Evolutionary conservation across 2,113 vertebrate species (phyloP).

Genomic region (Callipepla californica): DNA sequence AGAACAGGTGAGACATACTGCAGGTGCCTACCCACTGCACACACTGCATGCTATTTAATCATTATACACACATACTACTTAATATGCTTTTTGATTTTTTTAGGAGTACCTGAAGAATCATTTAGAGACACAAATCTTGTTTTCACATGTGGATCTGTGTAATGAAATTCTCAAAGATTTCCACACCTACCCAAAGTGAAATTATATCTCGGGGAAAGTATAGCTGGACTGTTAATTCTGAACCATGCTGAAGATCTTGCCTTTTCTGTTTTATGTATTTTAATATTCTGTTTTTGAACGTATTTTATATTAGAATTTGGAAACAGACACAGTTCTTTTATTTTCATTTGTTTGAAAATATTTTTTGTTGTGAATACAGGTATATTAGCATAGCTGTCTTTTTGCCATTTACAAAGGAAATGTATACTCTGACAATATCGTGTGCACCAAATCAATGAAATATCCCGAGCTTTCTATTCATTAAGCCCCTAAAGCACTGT

Average conservation of each 20-base stretch:
- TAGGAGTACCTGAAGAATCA: constrained; percentile 31
- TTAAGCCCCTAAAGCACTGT: constrained; percentile 79
- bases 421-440: constrained; percentile 71
- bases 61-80: too few relatives aligned
- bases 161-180: constrained; percentile 63
- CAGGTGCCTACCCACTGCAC: not conserved
- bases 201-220: constrained; percentile 71
- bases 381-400: constrained; percentile 70
- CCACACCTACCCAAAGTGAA: constrained; percentile 60
- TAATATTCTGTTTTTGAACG: constrained; percentile 26
- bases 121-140: constrained; percentile 43
- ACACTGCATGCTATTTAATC: not conserved
- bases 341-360: constrained; percentile 31
- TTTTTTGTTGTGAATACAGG: constrained; percentile 62
- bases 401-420: constrained; percentile 78
- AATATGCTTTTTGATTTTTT: not conserved
- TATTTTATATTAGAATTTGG: constrained; percentile 75
- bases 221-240: constrained; percentile 73
- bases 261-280: constrained; percentile 30
- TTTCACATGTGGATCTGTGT: constrained; percentile 46
- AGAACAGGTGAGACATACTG: rapidly evolving
- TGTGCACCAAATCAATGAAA: constrained; percentile 76
- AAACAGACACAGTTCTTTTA: constrained; percentile 66
- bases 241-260: constrained; percentile 69
- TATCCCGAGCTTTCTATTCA: constrained; percentile 81